Evolutionary conservation across 64 coral and sea anemone genomes (phyloP), one percentile per base, ranked within the genome.

Genomic region (Cladopsammia gracilis): DNA sequence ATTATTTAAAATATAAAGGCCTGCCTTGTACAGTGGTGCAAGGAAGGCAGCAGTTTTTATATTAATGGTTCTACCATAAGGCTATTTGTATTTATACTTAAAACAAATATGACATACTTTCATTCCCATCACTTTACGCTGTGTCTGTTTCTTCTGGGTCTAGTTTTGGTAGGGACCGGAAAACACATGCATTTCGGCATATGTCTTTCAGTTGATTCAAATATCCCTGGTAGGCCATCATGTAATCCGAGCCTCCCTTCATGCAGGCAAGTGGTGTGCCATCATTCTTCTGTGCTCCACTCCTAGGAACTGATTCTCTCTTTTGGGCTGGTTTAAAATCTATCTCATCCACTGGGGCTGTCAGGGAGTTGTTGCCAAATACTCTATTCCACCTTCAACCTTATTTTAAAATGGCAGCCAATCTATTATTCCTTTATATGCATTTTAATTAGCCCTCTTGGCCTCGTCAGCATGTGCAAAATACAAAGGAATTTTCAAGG

Each of bases 321-420:
- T 58, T 71, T 68, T 85, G 66, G 8, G 9, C 54, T 15, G 65
- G 51, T 4, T 59, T 25, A 58, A 92, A 92, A 70, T 92, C 60
- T 61, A 90, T 92, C 24, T 92, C 90, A 18, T 62, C 51, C 26
- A 57, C 90, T 92, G 79, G 90, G 45, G 90, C 90, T 59, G 90
- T 92, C 53, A 92, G 48, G 4, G 78, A 83, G 9, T 84, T 84
- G 43, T 84, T 92, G 2, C 90, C 90, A 92, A 92, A 92, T 6
- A 92, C 69, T 24, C 23, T 50, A 75, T 92, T 92, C 90, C 90
- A 92, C 47, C 90, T 92, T n/a, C n/a, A n/a, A n/a, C n/a, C n/a
- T n/a, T n/a, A n/a, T n/a, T n/a, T n/a, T n/a, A n/a, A n/a, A n/a
- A n/a, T n/a, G n/a, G n/a, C n/a, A n/a, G n/a, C n/a, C n/a, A n/a